Percentiles rank a stretch among this genome's conserved stretches.
Evolutionary conservation across 1,140 invertebrate genomes (phyloP).

Genomic region (Cherax destructor): DNA sequence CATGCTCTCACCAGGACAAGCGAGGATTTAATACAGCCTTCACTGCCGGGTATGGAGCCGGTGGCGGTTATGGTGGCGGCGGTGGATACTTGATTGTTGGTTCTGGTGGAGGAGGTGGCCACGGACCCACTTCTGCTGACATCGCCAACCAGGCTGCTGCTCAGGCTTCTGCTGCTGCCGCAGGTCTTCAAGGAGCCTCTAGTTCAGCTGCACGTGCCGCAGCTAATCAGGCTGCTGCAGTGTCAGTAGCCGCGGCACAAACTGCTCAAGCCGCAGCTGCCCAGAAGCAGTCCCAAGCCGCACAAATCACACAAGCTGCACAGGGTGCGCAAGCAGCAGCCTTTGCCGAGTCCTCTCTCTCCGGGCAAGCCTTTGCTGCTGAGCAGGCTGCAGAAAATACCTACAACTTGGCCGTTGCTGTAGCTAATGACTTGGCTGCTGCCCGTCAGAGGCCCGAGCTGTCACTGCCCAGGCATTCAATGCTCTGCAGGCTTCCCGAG

Average conservation of each 20-base stretch:
- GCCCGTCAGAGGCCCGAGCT: constrained; percentile 25
- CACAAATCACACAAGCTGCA: constrained; percentile 28
- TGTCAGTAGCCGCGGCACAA: constrained; percentile 12
- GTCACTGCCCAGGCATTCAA: constrained; percentile 21
- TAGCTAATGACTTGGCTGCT: constrained; percentile 12
- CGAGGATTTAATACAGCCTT: neutral
- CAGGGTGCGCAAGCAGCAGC: constrained; percentile 35
- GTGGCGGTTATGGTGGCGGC: constrained; percentile 4
- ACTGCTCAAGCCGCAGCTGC: constrained; percentile 28
- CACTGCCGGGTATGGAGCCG: neutral
- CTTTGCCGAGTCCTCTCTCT: constrained; percentile 25
- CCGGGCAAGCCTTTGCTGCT: constrained; percentile 32
- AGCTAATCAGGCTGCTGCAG: constrained; percentile 30
- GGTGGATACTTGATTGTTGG: constrained; percentile 4
- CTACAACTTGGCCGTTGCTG: constrained; percentile 23
- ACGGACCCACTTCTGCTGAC: constrained; percentile 11
- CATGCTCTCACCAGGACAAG: neutral
- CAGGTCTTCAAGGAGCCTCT: constrained; percentile 29
- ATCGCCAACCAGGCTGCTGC: constrained; percentile 31
- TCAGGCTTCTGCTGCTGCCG: constrained; percentile 24
- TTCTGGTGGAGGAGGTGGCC: constrained; percentile 13
- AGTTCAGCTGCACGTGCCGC: constrained; percentile 5
- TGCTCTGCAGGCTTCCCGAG: constrained; percentile 28
- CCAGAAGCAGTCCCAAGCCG: constrained; percentile 31
- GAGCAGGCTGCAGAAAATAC: constrained; percentile 28